Base-by-base conservation (phyloP, 2,797 vertebrate genomes). In the Sparidentex hasta region DNA sequence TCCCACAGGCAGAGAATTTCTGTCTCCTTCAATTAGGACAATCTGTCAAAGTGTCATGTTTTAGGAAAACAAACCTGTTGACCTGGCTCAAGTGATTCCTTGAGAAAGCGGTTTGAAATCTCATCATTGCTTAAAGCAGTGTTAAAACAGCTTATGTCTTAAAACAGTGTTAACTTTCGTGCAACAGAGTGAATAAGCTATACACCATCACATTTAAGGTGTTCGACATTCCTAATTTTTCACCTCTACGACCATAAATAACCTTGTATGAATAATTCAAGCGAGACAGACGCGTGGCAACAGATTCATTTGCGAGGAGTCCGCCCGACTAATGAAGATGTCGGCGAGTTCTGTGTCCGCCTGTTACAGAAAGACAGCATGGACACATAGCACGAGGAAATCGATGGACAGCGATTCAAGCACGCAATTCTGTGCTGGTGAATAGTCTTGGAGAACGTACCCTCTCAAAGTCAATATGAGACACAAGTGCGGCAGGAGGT, bases 321-420 rank as follows among this genome's bases (percentile, higher is more conserved):
- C 50, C 41, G 29, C 25, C 59, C 69, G 46, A 83, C 51, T 58
- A 78, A 83, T 80, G 70, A 80, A 69, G 55, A 57, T 69, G 59
- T 76, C 69, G 72, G 64, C n/a, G 29, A 47, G 66, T 62, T 48
- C 56, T 67, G 23, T 11, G 29, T 77, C 68, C 70, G 80, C 46
- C 62, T 54, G 38, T 13, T 71, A 50, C 75, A 81, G 58, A 75
- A 21, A 50, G 27, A 78, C 13, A 0, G 0, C 38, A 38, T 38
- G 1, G 38, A 38, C 1, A 2, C 38, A 11, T 8, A 9, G 1
- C 9, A 11, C 9, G 38, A 38, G 51, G 18, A 69, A 86, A 88
- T 81, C 27, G 0, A 88, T 83, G 29, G 21, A 54, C 25, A 56
- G 71, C 14, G 50, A 76, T 77, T 75, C n/a, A 75, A 29, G 29